phyloP scores from a whole-genome alignment of 2,797 vertebrate genomes.

The Naso thynnoides region DNA sequence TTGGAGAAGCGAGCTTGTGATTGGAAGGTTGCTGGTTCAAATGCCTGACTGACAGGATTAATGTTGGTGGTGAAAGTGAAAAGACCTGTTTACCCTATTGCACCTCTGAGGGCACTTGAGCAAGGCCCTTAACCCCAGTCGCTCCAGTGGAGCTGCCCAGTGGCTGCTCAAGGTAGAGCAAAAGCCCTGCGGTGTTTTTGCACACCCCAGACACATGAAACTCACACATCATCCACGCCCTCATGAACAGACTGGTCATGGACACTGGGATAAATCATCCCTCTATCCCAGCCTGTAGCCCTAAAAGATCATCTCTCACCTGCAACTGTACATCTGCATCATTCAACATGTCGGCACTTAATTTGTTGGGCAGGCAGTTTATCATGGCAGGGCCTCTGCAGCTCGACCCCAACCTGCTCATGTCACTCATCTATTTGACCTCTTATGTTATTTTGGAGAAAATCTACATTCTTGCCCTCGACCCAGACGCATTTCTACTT shows the following conservation, averaged over 20 bases:
- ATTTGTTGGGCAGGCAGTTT: constrained; percentile 17
- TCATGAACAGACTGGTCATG: not conserved
- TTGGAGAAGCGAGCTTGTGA: no score
- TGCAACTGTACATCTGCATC: constrained; percentile 20
- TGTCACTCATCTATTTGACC: constrained; percentile 46
- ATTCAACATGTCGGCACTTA: constrained; percentile 18
- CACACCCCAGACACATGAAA: no score
- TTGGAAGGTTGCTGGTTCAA: no score
- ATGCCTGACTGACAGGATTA: no score
- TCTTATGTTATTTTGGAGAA: not conserved
- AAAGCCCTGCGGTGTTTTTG: no score
- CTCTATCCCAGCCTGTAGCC: constrained; percentile 1
- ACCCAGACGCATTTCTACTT: constrained; percentile 18
- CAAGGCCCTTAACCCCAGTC: no score
- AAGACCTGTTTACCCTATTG: no score
- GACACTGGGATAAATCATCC: constrained; percentile 17
- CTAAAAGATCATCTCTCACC: constrained; percentile 16
- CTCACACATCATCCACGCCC: no score
- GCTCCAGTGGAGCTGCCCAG: no score
- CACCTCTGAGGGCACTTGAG: no score
- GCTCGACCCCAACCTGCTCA: constrained; percentile 17
- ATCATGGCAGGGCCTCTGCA: constrained; percentile 4
- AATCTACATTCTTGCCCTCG: constrained; percentile 18
- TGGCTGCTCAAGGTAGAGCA: no score
- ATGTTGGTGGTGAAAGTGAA: no score